Conservation (phyloP, 1,140 invertebrate species). For the Saxidomus purpurata region DNA sequence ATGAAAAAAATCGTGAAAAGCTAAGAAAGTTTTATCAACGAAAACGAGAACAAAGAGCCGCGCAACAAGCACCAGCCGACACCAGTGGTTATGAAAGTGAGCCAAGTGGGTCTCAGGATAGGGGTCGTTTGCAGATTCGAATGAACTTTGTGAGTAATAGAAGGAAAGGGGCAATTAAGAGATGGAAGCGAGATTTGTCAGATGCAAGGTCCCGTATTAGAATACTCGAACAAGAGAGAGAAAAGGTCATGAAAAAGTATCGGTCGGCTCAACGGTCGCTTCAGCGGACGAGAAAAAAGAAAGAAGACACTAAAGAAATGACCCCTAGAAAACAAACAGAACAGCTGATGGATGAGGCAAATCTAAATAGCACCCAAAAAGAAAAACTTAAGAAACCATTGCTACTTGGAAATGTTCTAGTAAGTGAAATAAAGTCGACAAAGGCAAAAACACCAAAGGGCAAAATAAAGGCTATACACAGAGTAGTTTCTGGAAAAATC, state of each 20-base stretch:
- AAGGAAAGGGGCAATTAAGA: constrained; percentile 33
- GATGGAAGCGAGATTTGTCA: constrained; percentile 51
- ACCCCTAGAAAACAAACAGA: constrained; percentile 25
- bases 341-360: constrained; percentile 5
- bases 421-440: constrained; percentile 1
- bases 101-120: not conserved
- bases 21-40: constrained; percentile 29
- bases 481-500: constrained; percentile 36
- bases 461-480: constrained; percentile 18
- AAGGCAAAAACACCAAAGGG: not conserved
- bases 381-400: not conserved
- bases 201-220: not conserved
- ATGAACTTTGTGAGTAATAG: constrained; percentile 32
- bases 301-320: not conserved
- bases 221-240: constrained; percentile 27
- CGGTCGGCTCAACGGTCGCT: not conserved
- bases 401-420: not conserved
- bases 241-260: no score
- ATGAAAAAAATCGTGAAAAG: constrained; percentile 9
- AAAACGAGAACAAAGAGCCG: not conserved
- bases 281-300: not conserved
- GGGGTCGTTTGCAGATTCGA: not conserved
- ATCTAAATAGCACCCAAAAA: not conserved
- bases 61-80: not conserved
- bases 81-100: constrained; percentile 55